phyloP scores from a whole-genome alignment of 2,888 invertebrate species.

The Brachynemurus nebulosus region DNA sequence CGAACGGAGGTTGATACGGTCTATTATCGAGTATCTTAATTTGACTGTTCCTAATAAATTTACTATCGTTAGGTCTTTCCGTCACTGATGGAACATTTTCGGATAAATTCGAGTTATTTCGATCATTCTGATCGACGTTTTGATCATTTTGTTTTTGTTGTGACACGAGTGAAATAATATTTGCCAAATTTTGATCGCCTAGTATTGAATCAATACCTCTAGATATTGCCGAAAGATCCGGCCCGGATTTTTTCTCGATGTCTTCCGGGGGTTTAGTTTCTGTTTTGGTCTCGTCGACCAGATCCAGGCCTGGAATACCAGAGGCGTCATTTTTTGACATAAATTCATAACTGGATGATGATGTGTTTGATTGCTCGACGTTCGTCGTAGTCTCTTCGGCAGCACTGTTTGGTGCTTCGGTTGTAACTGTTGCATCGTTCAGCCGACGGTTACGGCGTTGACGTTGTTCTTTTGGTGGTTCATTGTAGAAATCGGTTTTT shows the following conservation, averaged over 20 bases:
- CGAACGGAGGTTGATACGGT: too few species aligned
- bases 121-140: too few species aligned
- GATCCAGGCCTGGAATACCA: conserved; percentile 61
- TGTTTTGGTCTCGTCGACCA: conserved; percentile 30
- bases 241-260: conserved; percentile 25
- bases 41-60: too few species aligned
- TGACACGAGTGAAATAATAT: conserved; percentile 37
- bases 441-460: background rate
- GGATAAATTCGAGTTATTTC: too few species aligned
- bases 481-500: background rate
- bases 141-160: conserved; percentile 19
- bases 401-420: conserved; percentile 13
- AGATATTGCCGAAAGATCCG: conserved; percentile 43
- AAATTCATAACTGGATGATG: background rate
- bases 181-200: conserved; percentile 47
- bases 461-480: conserved; percentile 9
- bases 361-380: conserved; percentile 12
- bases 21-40: too few species aligned
- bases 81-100: too few species aligned
- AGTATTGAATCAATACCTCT: conserved; percentile 46
- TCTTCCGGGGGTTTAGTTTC: background rate
- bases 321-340: conserved; percentile 24
- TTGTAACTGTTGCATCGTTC: background rate
- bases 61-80: too few species aligned
- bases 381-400: conserved; percentile 27